A percentile compares a stretch with the other conserved stretches of the same genome.
phyloP scores from a whole-genome alignment of 2,888 invertebrate species.

The Falcaria lacertinaria region DNA sequence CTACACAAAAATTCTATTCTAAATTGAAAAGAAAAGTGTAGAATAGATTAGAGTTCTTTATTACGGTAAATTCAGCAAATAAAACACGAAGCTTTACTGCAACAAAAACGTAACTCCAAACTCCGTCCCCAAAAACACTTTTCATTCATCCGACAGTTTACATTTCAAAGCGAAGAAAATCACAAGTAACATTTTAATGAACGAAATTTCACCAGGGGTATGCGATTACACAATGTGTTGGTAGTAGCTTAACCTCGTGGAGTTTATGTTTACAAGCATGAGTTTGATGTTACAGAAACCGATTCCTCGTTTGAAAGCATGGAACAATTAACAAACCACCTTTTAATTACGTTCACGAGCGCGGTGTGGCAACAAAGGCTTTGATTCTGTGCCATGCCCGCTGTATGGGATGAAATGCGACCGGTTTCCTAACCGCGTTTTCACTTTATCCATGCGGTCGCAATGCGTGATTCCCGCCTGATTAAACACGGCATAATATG shows the following conservation, averaged over 20 bases:
- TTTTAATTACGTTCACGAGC: constrained; percentile 29
- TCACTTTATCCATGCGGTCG: neutral
- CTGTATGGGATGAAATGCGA: neutral
- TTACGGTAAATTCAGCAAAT: too few species aligned
- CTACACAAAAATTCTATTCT: too few species aligned
- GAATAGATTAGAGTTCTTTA: too few species aligned
- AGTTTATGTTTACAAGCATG: neutral
- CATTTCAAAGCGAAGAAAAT: neutral
- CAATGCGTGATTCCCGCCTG: neutral
- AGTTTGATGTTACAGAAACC: constrained; percentile 4
- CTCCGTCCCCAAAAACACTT: neutral
- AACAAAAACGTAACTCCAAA: neutral
- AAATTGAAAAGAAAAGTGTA: too few species aligned
- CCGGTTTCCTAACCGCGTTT: neutral
- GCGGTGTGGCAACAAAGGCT: constrained; percentile 21
- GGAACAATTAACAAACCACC: constrained; percentile 33
- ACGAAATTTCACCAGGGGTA: neutral
- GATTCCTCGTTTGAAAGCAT: constrained; percentile 3
- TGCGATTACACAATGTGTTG: neutral
- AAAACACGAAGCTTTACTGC: too few species aligned
- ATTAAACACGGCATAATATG: neutral
- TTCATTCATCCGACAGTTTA: neutral
- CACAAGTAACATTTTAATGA: neutral
- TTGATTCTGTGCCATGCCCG: constrained; percentile 10
- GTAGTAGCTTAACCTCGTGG: constrained; percentile 1